phyloP scores from a whole-genome alignment of 1,140 invertebrate genomes.

The Magallana angulata region DNA sequence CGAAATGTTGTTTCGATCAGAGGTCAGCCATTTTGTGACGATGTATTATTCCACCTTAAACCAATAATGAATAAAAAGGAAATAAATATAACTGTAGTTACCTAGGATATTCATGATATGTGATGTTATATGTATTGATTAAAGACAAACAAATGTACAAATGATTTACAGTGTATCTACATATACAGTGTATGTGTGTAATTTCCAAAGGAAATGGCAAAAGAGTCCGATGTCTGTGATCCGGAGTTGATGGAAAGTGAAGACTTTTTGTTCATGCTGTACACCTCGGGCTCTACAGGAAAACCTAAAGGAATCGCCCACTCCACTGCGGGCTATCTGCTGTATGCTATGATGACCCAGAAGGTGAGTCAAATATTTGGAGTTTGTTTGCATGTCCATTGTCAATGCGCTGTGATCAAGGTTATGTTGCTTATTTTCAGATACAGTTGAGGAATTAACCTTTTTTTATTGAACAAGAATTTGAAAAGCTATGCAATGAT shows the following conservation, averaged over 20 bases:
- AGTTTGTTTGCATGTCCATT: neutral
- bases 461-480: neutral
- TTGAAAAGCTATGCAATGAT: neutral
- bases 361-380: slow-evolving; percentile 72
- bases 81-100: no score
- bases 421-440: no score
- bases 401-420: no score
- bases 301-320: slow-evolving; percentile 83
- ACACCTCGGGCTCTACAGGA: slow-evolving; percentile 83
- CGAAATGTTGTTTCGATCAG: no score
- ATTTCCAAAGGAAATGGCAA: slow-evolving; percentile 61
- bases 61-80: no score
- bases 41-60: no score
- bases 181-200: neutral
- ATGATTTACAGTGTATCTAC: no score
- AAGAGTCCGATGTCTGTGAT: slow-evolving; percentile 73
- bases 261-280: slow-evolving; percentile 82
- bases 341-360: slow-evolving; percentile 81
- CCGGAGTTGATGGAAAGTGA: slow-evolving; percentile 80
- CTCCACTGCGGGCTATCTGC: slow-evolving; percentile 82
- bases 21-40: no score
- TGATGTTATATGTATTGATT: no score
- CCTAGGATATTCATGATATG: no score
- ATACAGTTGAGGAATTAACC: no score
- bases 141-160: no score